Base-by-base conservation (phyloP, 2,113 vertebrate species). In the Coracopsis vasa region DNA sequence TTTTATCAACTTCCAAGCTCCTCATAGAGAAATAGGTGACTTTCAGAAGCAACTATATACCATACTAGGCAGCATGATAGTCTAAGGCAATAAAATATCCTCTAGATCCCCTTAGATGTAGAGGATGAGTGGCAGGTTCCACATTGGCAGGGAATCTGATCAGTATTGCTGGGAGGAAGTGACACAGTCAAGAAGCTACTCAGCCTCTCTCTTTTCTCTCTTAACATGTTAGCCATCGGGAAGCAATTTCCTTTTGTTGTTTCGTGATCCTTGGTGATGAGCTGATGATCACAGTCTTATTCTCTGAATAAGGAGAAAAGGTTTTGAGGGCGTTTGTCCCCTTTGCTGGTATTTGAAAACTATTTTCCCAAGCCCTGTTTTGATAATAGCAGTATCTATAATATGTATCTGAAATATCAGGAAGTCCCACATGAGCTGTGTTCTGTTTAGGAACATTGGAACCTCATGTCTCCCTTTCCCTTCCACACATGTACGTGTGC, bases 201-300 rank as follows among this genome's bases (percentile, higher is more conserved):
- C 64, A 64, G 10, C 42, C 45, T 91, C 45, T 72, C n/a, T 86
- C 28, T 77, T 73, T 83, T 83, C 75, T 89, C 64, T 83, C 58
- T 86, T 44, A 87, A 44, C 44, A 14, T n/a, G 21, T 61, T 93
- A 93, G 71, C 77, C 69, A 80, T 58, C 39, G 60, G 37, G 72
- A 94, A 77, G 75, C 60, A 90, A 91, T 78, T 91, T 86, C 83
- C 44, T 86, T 88, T 70, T 80, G 56, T 80, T 94, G 56, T 94
- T 87, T 83, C 61, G 71, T 88, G 75, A 71, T 78, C 54, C 44
- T 81, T 65, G 28, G 77, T 88, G 48, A 79, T 78, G 56, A 93
- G 50, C 29, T 5, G 25, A 79, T 75, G 72, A 93, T 88, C 75
- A 83, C 45, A 93, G 27, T 13, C 58, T 79, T 80, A 24, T 75